Conservation (phyloP, 2,797 vertebrate genomes). For the Micropoecilia bifurca region DNA sequence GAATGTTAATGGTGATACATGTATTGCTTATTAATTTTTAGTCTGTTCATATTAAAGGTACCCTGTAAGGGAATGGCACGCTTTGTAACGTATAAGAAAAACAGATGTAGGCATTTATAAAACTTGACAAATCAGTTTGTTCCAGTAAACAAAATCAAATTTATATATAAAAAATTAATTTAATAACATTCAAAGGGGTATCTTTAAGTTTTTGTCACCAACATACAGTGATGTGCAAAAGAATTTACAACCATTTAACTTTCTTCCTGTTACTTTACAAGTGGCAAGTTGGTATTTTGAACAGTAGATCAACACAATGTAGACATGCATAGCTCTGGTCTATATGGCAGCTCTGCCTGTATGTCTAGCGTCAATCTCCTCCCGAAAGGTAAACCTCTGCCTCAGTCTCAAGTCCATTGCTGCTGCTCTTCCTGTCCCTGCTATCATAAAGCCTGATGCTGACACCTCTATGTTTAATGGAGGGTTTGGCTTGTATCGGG, state of each 20-base stretch:
- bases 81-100: neutral
- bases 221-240: neutral
- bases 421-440: neutral
- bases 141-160: neutral
- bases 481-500: neutral
- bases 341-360: neutral
- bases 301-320: neutral
- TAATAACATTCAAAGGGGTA: slow-evolving; percentile 36
- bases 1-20: slow-evolving; percentile 25
- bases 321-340: neutral
- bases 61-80: slow-evolving; percentile 18
- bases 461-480: neutral
- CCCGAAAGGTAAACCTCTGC: neutral
- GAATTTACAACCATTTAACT: neutral
- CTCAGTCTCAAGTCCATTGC: neutral
- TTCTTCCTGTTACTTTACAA: neutral
- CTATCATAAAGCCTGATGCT: neutral
- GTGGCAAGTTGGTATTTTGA: neutral
- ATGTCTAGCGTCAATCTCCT: neutral
- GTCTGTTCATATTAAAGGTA: slow-evolving; percentile 38
- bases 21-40: neutral
- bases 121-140: neutral
- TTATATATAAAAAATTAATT: neutral
- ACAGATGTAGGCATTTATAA: neutral
- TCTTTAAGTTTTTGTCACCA: slow-evolving; percentile 37